phyloP scores from a whole-genome alignment of 2,888 invertebrate genomes.

The Lutraria lutraria region DNA sequence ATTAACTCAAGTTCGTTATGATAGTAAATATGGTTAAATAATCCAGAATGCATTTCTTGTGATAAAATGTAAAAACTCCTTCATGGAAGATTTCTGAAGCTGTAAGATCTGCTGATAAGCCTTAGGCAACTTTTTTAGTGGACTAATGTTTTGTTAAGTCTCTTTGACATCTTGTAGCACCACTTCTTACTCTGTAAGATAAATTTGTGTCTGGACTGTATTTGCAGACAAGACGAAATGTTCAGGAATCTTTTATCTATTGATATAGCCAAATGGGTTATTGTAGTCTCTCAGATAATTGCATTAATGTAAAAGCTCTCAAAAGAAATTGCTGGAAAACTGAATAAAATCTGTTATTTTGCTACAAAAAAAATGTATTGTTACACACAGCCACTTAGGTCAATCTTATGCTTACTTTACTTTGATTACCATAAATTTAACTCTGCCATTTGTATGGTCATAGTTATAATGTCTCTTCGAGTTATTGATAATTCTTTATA shows the following conservation, averaged over 20 bases:
- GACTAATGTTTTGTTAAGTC: neutral
- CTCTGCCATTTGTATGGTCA: no score
- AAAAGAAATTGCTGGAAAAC: neutral
- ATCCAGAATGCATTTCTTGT: no score
- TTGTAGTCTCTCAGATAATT: neutral
- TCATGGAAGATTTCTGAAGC: neutral
- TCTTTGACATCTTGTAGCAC: neutral
- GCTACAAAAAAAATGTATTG: neutral
- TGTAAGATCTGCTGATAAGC: neutral
- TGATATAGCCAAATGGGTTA: neutral
- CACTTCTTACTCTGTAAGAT: neutral
- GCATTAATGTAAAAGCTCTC: neutral
- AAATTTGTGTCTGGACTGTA: neutral
- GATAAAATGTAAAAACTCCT: slow-evolving; percentile 1
- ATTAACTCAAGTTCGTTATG: no score
- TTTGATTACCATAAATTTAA: no score
- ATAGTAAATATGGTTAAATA: no score
- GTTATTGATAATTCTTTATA: no score
- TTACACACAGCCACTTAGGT: neutral
- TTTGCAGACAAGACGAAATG: neutral
- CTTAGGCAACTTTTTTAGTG: neutral
- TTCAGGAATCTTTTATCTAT: neutral
- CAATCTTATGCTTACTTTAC: neutral
- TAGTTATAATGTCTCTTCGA: no score
- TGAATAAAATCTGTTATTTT: neutral